These are phyloP conservation scores for Xenopus petersii DNA, from an alignment of 2,797 vertebrate genomes.

Conservation along the genomic window DNA sequence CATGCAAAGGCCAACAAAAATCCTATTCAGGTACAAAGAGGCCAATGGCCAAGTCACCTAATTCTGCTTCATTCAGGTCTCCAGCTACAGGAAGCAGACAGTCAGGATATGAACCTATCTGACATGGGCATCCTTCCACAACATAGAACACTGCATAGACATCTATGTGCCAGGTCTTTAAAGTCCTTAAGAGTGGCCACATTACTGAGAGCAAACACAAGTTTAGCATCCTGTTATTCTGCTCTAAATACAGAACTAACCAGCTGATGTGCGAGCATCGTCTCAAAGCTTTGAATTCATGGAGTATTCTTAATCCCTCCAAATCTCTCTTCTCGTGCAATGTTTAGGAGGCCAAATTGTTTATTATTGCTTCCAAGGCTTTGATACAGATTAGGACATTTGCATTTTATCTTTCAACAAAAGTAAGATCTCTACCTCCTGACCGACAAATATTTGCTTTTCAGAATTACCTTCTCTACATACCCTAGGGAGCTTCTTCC, in stretches of 20 bases:
- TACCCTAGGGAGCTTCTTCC: neutral
- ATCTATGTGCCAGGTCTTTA: conserved; percentile 5
- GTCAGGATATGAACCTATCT: conserved; percentile 57
- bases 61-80: neutral
- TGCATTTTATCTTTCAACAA: conserved; percentile 18
- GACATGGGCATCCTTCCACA: conserved; percentile 53
- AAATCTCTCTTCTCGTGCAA: conserved; percentile 1
- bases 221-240: conserved; percentile 62
- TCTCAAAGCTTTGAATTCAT: conserved; percentile 56
- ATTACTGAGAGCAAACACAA: conserved; percentile 50
- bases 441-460: neutral
- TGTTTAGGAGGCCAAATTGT: conserved; percentile 5
- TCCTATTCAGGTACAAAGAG: neutral
- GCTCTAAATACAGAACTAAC: conserved; percentile 48
- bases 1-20: neutral
- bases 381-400: conserved; percentile 16
- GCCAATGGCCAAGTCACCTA: neutral
- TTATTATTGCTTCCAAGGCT: neutral
- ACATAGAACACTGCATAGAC: conserved; percentile 28
- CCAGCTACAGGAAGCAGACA: conserved; percentile 54
- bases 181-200: conserved; percentile 22
- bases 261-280: conserved; percentile 52
- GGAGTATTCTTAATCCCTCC: conserved; percentile 52
- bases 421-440: neutral
- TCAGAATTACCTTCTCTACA: neutral